Evolutionary conservation across 2,797 vertebrate genomes (phyloP).

Genomic region (Silurus lanzhouensis): DNA sequence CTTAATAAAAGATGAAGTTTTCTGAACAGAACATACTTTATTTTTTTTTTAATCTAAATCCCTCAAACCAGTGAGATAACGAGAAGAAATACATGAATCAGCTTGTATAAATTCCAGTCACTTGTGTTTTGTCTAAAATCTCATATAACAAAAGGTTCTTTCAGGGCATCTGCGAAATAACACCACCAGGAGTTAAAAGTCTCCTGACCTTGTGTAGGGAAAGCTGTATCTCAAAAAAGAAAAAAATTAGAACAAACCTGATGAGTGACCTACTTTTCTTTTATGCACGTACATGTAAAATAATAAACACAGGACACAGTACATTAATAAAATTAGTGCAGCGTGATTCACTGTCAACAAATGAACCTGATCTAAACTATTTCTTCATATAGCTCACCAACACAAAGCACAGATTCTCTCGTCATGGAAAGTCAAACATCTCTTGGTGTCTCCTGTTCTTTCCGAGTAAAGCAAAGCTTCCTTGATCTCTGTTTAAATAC

Average conservation of each 20-base stretch:
- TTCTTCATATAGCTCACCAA: background rate
- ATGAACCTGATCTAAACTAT: background rate
- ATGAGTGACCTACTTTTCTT: background rate
- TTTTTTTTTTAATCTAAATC: background rate
- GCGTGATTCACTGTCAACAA: background rate
- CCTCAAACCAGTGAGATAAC: constrained; percentile 20
- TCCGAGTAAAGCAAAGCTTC: constrained; percentile 45
- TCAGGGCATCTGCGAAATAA: background rate
- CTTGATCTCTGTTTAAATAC: constrained; percentile 55
- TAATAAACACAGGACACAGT: background rate
- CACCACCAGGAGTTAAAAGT: background rate
- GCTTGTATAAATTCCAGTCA: constrained; percentile 14
- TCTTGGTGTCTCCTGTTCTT: background rate
- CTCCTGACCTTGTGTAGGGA: background rate
- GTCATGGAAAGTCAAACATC: background rate
- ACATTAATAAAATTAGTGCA: background rate
- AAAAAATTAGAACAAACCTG: background rate
- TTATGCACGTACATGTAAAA: background rate
- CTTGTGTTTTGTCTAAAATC: constrained; percentile 29
- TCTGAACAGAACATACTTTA: constrained; percentile 35
- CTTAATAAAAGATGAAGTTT: constrained; percentile 59
- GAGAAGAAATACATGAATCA: constrained; percentile 36
- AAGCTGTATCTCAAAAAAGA: background rate
- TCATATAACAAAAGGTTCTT: constrained; percentile 12
- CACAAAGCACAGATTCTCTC: background rate